Percentiles rank a stretch among this genome's conserved stretches.
phyloP scores from a whole-genome alignment of 64 coral and sea anemone genomes.

The Astreopora myriophthalma region DNA sequence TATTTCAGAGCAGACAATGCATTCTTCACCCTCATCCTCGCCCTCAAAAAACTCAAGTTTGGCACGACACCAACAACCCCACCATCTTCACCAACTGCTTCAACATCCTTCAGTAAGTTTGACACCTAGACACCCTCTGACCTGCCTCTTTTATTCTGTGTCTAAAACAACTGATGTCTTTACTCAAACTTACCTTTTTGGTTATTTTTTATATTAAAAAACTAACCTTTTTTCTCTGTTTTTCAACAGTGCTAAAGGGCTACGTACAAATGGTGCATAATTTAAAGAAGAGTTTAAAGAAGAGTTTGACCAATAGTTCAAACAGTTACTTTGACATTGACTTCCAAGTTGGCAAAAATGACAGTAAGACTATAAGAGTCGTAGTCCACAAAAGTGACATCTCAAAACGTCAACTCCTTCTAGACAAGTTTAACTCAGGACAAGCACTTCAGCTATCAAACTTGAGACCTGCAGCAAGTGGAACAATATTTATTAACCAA shows the following conservation, averaged over 20 bases:
- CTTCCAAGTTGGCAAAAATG: neutral
- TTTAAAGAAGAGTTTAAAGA: slow-evolving; percentile 35
- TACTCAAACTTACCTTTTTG: neutral
- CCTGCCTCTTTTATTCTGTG: neutral
- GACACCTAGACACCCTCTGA: neutral
- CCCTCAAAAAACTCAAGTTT: neutral
- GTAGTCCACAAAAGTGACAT: slow-evolving; percentile 15
- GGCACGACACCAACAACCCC: neutral
- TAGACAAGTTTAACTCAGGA: neutral
- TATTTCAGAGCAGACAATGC: neutral
- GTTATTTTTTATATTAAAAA: neutral
- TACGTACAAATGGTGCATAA: slow-evolving; percentile 55
- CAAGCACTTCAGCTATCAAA: neutral
- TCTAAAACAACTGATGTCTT: too few relatives aligned
- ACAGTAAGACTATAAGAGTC: neutral
- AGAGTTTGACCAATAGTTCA: too few relatives aligned
- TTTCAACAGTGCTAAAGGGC: slow-evolving; percentile 16
- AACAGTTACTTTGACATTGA: slow-evolving; percentile 35
- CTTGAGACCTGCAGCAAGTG: neutral
- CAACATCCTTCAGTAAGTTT: neutral
- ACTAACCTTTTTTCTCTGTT: slow-evolving; percentile 29
- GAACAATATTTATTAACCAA: slow-evolving; percentile 6
- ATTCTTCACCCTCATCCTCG: neutral
- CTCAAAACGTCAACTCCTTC: neutral
- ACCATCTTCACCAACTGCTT: neutral